phyloP scores from a whole-genome alignment of 2,113 vertebrate species.

The Festucalex cinctus region DNA sequence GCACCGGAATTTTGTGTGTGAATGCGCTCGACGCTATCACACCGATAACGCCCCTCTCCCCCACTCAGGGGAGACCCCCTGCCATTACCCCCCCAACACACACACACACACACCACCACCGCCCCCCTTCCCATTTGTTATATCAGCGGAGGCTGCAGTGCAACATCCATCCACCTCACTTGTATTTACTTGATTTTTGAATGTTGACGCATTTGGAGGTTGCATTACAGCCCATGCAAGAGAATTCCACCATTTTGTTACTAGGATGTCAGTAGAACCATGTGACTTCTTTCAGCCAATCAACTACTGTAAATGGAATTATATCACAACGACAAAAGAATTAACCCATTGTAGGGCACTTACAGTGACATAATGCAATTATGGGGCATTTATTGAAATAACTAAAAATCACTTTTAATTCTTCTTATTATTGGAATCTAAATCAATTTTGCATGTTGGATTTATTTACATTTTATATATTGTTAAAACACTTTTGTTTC shows the following conservation, averaged over 20 bases:
- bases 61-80: constrained; percentile 3
- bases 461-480: too few relatives aligned
- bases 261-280: not conserved
- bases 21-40: not conserved
- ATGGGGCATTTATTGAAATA: not conserved
- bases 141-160: constrained; percentile 8
- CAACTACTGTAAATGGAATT: not conserved
- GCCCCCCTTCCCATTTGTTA: constrained; percentile 12
- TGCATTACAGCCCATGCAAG: not conserved
- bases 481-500: too few relatives aligned
- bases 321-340: not conserved
- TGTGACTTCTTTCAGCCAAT: not conserved
- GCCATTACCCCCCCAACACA: not conserved
- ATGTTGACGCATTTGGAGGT: not conserved
- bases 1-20: not conserved
- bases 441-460: too few relatives aligned
- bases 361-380: not conserved
- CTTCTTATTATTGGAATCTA: too few relatives aligned
- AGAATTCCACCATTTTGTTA: not conserved
- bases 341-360: not conserved
- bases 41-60: not conserved
- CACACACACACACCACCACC: too few relatives aligned
- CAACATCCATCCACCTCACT: not conserved
- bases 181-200: not conserved
- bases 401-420: too few relatives aligned